Evolutionary conservation across 2,888 invertebrate genomes (phyloP), one percentile per base, ranked within the genome.

Genomic region (Incurvaria masculella): DNA sequence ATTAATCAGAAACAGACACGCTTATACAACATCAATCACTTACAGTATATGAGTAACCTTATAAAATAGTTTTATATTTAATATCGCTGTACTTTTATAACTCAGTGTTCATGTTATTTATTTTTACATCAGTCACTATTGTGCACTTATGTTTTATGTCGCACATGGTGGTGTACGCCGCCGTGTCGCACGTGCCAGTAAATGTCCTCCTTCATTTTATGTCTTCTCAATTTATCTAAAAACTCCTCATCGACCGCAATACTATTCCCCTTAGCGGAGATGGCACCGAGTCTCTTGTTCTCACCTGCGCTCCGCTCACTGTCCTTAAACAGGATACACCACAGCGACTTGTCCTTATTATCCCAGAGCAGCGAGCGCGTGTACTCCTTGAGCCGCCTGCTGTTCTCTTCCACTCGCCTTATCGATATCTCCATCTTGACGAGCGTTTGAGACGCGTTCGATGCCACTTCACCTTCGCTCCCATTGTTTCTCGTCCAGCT

Each of bases 371-470:
- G 67, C 49, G 75, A 74, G 57, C 75, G 76, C 46, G 78, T 76
- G 56, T 78, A 78, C 63, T 78, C 76, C 59, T 76, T 78, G 59
- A 78, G 65, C 61, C 76, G 63, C 50, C 78, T 64, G 60, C 78
- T 78, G 52, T 78, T 78, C 57, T 78, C 78, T 56, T 78, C 78
- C 16, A 78, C 78, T n/a, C 78, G 69, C 21, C 76, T 68, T 76
- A 78, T 78, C 44, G 78, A 78, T 60, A 78, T 78, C 59, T 78
- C 78, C 62, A 78, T 76, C 68, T 76, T 78, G 66, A 78, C 72
- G 63, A 78, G 70, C 64, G 76, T 76, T 59, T 78, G 75, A 61
- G 76, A 75, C 65, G 76, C 74, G 60, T 75, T 75, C 53, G 72
- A 63, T 53, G 66, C 62, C 27, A 71, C 63, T 51, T 61, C 67